Conservation (phyloP, 2,797 vertebrate genomes). For the Echeneis naucrates region DNA sequence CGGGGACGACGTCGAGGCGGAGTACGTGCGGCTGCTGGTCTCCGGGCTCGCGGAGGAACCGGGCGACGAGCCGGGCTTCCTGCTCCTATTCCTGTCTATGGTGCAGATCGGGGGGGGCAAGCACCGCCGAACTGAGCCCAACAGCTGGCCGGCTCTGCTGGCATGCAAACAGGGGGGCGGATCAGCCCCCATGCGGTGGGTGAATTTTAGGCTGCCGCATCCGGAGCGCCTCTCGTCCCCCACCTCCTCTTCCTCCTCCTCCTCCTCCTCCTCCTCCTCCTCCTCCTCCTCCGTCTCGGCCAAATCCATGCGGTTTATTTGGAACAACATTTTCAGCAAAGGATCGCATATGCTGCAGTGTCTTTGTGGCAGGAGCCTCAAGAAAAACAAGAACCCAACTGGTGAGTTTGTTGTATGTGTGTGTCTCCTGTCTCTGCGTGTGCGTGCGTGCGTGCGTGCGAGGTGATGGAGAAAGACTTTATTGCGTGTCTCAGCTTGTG, state of each 20-base stretch:
- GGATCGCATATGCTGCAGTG: slow-evolving; percentile 99
- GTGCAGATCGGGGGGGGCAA: slow-evolving; percentile 91
- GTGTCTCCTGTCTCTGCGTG: slow-evolving; percentile 4
- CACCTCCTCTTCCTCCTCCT: slow-evolving; percentile 60
- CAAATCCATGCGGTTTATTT: slow-evolving; percentile 99
- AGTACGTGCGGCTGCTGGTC: slow-evolving; percentile 73
- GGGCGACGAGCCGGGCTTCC: slow-evolving; percentile 87
- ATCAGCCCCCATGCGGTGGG: slow-evolving; percentile 92
- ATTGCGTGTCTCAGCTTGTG: slow-evolving; percentile 38
- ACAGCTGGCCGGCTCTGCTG: slow-evolving; percentile 88
- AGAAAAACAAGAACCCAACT: slow-evolving; percentile 99
- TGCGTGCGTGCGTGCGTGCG: slow-evolving; percentile 1
- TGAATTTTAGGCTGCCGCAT: slow-evolving; percentile 92
- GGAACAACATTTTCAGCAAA: slow-evolving; percentile 99
- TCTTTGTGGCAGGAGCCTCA: slow-evolving; percentile 99
- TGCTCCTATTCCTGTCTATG: slow-evolving; percentile 91
- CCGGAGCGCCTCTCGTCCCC: slow-evolving; percentile 91
- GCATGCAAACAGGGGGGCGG: slow-evolving; percentile 98
- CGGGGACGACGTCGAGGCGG: slow-evolving; percentile 89
- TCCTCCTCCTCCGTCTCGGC: slow-evolving; percentile 81
- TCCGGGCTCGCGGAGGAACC: slow-evolving; percentile 57
- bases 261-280: slow-evolving; percentile 47
- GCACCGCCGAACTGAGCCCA: slow-evolving; percentile 88
- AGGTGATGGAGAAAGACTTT: slow-evolving; percentile 49
- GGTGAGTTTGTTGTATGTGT: slow-evolving; percentile 82